phyloP scores from a whole-genome alignment of 2,888 invertebrate genomes.

The Lobophora halterata region DNA sequence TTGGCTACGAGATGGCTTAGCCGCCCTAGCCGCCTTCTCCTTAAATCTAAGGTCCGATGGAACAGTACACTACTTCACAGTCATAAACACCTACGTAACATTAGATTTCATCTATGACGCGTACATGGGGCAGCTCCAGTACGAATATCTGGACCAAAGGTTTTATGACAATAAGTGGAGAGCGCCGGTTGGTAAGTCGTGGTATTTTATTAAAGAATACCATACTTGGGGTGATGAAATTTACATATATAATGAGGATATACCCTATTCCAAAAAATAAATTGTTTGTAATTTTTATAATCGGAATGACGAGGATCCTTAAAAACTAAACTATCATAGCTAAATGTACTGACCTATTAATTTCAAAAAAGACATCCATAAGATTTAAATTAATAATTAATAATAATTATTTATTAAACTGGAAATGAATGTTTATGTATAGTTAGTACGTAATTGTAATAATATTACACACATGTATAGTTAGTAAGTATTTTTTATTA shows the following conservation, averaged over 20 bases:
- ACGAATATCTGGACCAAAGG: constrained; percentile 23
- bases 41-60: constrained; percentile 37
- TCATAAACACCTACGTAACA: constrained; percentile 36
- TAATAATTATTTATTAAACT: too few species aligned
- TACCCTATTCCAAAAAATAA: neutral
- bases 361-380: too few species aligned
- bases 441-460: too few species aligned
- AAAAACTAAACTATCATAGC: too few species aligned
- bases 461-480: too few species aligned
- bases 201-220: neutral
- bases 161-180: constrained; percentile 7
- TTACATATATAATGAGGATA: neutral
- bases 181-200: neutral
- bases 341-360: too few species aligned
- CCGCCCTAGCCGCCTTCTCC: constrained; percentile 37
- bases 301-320: too few species aligned
- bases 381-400: too few species aligned
- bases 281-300: too few species aligned
- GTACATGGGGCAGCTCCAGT: constrained; percentile 30
- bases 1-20: constrained; percentile 37
- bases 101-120: constrained; percentile 41
- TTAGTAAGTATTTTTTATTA: too few species aligned
- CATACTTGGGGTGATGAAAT: neutral
- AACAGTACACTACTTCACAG: constrained; percentile 39
- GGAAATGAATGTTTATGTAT: too few species aligned